A percentile compares a stretch with the other conserved stretches of the same genome.
These are phyloP conservation scores for Ibycter americanus DNA, from an alignment of 2,797 vertebrate species.

Conservation along the genomic window DNA sequence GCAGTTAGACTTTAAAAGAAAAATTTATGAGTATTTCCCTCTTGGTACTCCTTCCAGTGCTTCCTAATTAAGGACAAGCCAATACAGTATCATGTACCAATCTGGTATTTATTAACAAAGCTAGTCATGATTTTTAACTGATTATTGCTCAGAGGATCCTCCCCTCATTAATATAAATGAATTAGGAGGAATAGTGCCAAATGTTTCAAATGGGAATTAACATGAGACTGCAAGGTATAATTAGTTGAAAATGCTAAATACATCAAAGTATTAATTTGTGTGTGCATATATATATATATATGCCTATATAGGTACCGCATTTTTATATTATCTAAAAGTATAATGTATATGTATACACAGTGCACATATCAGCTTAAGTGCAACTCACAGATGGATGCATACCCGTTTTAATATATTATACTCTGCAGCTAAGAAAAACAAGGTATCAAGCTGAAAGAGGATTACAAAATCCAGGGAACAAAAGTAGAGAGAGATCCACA, in stretches of 20 bases:
- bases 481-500: neutral
- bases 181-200: slow-evolving; percentile 68
- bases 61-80: slow-evolving; percentile 70
- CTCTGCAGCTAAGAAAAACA: neutral
- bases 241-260: slow-evolving; percentile 70
- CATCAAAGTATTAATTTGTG: slow-evolving; percentile 67
- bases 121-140: slow-evolving; percentile 72
- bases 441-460: neutral
- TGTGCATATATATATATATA: slow-evolving; percentile 4
- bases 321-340: slow-evolving; percentile 33
- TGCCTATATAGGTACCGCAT: neutral
- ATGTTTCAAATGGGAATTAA: slow-evolving; percentile 69
- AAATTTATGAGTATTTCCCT: slow-evolving; percentile 63
- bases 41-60: slow-evolving; percentile 56
- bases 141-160: slow-evolving; percentile 69
- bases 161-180: slow-evolving; percentile 75
- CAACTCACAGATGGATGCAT: neutral
- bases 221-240: slow-evolving; percentile 66
- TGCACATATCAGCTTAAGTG: neutral
- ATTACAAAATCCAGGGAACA: neutral
- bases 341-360: neutral
- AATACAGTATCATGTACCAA: slow-evolving; percentile 54
- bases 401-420: neutral
- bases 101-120: slow-evolving; percentile 75
- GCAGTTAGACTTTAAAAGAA: slow-evolving; percentile 61